phyloP scores from a whole-genome alignment of 2,888 invertebrate species.

The Eumerus sabulonum region DNA sequence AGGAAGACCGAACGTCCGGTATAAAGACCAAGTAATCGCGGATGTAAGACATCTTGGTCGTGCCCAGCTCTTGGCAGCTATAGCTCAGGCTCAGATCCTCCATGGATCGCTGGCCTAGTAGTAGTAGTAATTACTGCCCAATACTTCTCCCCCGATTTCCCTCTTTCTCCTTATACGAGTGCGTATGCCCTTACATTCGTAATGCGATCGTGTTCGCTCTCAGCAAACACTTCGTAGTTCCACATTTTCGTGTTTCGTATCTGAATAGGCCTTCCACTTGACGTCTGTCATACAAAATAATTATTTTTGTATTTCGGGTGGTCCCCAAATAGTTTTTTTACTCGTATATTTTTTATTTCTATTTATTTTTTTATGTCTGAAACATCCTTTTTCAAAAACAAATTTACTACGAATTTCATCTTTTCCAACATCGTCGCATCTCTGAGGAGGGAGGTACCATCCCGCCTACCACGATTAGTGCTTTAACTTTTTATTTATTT shows the following conservation, averaged over 20 bases:
- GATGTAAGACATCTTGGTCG: too few species aligned
- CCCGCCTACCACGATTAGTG: neutral
- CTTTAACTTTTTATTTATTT: neutral
- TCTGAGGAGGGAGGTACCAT: slow-evolving; percentile 8
- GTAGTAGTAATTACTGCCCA: too few species aligned
- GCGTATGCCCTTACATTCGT: neutral
- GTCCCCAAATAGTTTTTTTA: slow-evolving; percentile 24
- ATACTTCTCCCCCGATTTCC: too few species aligned
- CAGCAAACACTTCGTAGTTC: slow-evolving; percentile 21
- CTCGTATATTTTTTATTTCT: slow-evolving; percentile 39
- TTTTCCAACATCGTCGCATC: neutral
- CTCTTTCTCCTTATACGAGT: too few species aligned
- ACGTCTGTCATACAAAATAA: slow-evolving; percentile 29
- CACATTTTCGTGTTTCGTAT: slow-evolving; percentile 2
- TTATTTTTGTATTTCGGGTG: slow-evolving; percentile 19
- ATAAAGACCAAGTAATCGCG: too few species aligned
- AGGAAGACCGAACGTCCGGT: too few species aligned
- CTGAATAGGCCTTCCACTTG: slow-evolving; percentile 22
- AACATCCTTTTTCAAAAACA: slow-evolving; percentile 22
- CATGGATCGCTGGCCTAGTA: too few species aligned
- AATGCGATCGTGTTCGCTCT: neutral
- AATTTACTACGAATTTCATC: slow-evolving; percentile 15
- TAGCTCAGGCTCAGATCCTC: too few species aligned
- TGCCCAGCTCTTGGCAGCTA: too few species aligned
- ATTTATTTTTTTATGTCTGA: slow-evolving; percentile 39